These are phyloP conservation scores for Chrysemys picta DNA, from an alignment of 2,113 vertebrate genomes.

Conservation along the genomic window DNA sequence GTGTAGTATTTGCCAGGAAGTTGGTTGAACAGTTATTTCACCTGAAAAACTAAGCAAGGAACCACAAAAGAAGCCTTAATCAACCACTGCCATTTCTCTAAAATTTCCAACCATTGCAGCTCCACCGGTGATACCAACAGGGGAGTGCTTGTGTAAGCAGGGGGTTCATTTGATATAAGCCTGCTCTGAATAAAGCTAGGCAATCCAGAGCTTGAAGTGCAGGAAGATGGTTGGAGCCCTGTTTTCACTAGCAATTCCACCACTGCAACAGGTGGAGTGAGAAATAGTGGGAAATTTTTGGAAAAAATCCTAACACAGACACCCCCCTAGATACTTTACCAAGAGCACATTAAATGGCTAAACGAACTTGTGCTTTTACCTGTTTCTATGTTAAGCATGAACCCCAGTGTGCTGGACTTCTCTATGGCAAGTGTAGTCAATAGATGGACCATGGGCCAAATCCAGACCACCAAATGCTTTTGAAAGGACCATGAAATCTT, in stretches of 20 bases:
- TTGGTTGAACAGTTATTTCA: background rate
- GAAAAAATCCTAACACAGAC: background rate
- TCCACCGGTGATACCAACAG: background rate
- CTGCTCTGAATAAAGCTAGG: background rate
- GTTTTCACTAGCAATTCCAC: background rate
- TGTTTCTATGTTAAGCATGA: accelerated
- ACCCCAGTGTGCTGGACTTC: accelerated
- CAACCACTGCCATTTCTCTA: background rate
- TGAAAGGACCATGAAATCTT: no score
- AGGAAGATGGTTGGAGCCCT: background rate
- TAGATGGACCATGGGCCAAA: no score
- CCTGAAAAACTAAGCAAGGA: background rate
- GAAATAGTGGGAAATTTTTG: background rate
- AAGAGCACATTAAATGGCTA: background rate
- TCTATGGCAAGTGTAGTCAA: no score
- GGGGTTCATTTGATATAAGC: background rate
- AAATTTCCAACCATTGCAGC: background rate
- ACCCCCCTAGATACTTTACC: background rate
- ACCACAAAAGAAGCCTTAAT: background rate
- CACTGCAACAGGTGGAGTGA: background rate
- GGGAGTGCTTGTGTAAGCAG: background rate
- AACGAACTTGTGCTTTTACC: background rate
- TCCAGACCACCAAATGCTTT: no score
- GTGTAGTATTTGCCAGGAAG: background rate
- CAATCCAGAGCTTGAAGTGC: background rate